Evolutionary conservation across 1,140 invertebrate genomes (phyloP).

Genomic region (Drosophila burlai): DNA sequence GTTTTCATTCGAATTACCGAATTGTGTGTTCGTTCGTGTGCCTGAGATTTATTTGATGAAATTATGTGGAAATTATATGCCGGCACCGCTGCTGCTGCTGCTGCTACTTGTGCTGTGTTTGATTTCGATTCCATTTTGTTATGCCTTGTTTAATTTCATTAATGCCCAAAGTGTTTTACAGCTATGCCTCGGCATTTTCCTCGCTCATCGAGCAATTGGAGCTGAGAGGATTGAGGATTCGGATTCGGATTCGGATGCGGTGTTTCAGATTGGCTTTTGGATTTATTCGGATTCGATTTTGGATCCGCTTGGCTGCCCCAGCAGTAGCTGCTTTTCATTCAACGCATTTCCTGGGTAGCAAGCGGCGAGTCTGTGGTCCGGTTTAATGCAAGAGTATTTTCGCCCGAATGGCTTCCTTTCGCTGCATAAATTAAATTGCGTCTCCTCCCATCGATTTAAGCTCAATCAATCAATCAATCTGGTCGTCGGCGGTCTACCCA

Average conservation of each 20-base stretch:
- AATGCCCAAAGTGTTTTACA: constrained; percentile 40
- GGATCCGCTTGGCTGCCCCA: constrained; percentile 21
- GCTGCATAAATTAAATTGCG: constrained; percentile 38
- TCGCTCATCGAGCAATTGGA: constrained; percentile 46
- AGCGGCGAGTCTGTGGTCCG: constrained; percentile 3
- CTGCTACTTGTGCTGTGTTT: constrained; percentile 22
- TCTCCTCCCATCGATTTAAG: constrained; percentile 24
- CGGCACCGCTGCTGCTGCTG: neutral
- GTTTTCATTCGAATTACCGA: constrained; percentile 59
- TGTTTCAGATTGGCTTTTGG: constrained; percentile 1
- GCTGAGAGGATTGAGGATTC: constrained; percentile 18
- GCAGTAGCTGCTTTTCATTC: constrained; percentile 7
- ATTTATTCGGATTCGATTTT: constrained; percentile 1
- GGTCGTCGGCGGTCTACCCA: constrained; percentile 34
- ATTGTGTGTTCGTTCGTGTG: constrained; percentile 63
- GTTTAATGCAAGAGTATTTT: constrained; percentile 14
- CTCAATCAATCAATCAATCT: constrained; percentile 72
- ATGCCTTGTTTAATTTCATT: constrained; percentile 71
- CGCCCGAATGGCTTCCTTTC: constrained; percentile 19
- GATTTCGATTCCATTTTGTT: constrained; percentile 62
- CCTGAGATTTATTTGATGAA: constrained; percentile 52
- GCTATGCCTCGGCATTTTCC: neutral
- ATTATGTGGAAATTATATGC: constrained; percentile 62
- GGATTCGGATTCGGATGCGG: constrained; percentile 2
- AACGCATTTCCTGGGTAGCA: constrained; percentile 37